phyloP scores from a whole-genome alignment of 2,113 vertebrate genomes.

The Romanogobio albipinnatus region DNA sequence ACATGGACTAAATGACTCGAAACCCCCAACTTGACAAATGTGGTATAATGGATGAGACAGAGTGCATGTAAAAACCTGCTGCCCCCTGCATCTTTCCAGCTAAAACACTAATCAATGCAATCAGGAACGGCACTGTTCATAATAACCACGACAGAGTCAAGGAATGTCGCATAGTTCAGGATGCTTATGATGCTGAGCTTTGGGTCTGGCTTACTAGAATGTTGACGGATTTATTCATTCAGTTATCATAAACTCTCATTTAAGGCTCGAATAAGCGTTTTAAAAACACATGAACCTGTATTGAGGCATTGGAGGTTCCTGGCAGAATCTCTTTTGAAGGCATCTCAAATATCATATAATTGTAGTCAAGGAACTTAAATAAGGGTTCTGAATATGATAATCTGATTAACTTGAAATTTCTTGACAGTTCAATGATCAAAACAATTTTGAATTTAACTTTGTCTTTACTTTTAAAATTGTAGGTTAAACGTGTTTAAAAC shows the following conservation, averaged over 20 bases:
- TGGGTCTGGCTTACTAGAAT: neutral
- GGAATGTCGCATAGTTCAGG: conserved; percentile 9
- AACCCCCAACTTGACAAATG: conserved; percentile 69
- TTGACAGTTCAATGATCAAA: neutral
- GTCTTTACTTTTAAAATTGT: neutral
- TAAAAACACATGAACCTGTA: neutral
- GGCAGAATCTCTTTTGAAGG: neutral
- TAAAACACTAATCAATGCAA: conserved; percentile 65
- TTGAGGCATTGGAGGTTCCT: neutral
- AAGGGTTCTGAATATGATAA: too few species aligned
- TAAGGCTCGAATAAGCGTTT: neutral
- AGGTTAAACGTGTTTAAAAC: neutral
- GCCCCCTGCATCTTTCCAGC: conserved; percentile 61
- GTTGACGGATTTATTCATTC: neutral
- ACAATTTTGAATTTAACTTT: too few species aligned
- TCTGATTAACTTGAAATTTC: neutral
- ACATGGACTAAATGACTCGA: conserved; percentile 71
- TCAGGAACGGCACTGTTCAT: conserved; percentile 60
- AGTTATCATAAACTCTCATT: neutral
- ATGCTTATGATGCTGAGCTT: neutral
- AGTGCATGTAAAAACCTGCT: conserved; percentile 69
- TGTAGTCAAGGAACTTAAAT: neutral
- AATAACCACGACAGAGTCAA: conserved; percentile 65
- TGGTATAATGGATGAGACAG: conserved; percentile 75
- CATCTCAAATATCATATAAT: neutral